Evolutionary conservation across 2,888 invertebrate species (phyloP).

Genomic region (Epinotia nisella): DNA sequence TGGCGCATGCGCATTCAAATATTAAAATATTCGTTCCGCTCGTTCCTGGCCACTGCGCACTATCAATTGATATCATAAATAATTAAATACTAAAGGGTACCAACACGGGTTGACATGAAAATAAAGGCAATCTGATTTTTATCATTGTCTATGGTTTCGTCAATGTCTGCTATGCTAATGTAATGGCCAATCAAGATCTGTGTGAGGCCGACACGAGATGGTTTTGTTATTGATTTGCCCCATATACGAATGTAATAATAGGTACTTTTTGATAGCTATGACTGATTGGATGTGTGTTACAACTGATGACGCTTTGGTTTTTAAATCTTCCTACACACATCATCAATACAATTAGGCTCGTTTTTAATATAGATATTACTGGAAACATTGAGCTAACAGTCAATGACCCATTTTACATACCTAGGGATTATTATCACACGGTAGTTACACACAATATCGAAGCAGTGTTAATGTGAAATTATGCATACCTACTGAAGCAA

Average conservation of each 20-base stretch:
- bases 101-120: conserved; percentile 66
- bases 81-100: conserved; percentile 58
- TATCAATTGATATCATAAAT: conserved; percentile 55
- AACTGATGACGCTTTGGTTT: not conserved
- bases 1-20: conserved; percentile 73
- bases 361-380: too few species aligned
- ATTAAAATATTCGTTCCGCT: conserved; percentile 77
- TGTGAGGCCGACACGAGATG: conserved; percentile 11
- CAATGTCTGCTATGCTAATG: conserved; percentile 26
- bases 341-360: not conserved
- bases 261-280: not conserved
- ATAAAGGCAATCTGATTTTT: conserved; percentile 62
- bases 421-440: too few species aligned
- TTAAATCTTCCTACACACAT: not conserved
- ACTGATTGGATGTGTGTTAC: not conserved
- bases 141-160: conserved; percentile 10
- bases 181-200: conserved; percentile 38
- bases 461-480: too few species aligned
- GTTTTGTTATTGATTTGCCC: conserved; percentile 40
- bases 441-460: too few species aligned
- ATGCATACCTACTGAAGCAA: too few species aligned
- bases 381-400: too few species aligned
- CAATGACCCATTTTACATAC: not conserved
- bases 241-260: conserved; percentile 10
- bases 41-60: conserved; percentile 55